Evolutionary conservation across 1,140 invertebrate genomes (phyloP), one percentile per base, ranked within the genome.

Genomic region (Drosophila ficusphila): DNA sequence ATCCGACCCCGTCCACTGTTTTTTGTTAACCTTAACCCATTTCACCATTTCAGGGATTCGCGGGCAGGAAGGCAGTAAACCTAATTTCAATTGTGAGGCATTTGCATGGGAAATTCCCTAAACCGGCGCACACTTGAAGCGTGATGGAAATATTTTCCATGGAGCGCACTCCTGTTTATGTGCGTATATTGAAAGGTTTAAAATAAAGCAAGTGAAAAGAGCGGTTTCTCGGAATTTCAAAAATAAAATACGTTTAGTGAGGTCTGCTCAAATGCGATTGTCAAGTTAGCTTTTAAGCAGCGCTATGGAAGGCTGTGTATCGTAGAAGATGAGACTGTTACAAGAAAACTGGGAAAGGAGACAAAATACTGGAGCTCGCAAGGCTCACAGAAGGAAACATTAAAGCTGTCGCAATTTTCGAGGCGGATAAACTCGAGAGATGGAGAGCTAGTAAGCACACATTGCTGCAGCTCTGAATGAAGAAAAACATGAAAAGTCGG

Each of bases 61-160:
- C 36, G 51, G 19, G 36, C 49, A 48, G 38, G 34, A 25, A 11
- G 18, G 19, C 14, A 44, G 8, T 23, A 72, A 86, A 85, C 86
- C 77, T 79, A 79, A 86, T 85, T 85, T 85, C 72, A 85, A 86
- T 79, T 85, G 81, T 51, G 29, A 23, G 19, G 33, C 57, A 85
- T 86, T 86, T 79, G 79, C 81, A 85, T 79, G 57, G 49, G 12
- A 79, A 86, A 85, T 86, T 73, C 67, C 58, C 16, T 48, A 29
- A 49, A 53, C 54, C 47, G 46, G 46, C 58, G 71, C 65, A 61
- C 61, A 75, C 61, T 81, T 71, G 64, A 62, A 73, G 61, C 65
- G 54, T 34, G n/a, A 64, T 42, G 48, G 41, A 85, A 85, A 85
- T 79, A 85, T 76, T 85, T 79, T 51, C 34, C 57, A 33, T 48